Evolutionary conservation across 2,797 vertebrate species (phyloP).

Genomic region (Onychomys leucogaster): DNA sequence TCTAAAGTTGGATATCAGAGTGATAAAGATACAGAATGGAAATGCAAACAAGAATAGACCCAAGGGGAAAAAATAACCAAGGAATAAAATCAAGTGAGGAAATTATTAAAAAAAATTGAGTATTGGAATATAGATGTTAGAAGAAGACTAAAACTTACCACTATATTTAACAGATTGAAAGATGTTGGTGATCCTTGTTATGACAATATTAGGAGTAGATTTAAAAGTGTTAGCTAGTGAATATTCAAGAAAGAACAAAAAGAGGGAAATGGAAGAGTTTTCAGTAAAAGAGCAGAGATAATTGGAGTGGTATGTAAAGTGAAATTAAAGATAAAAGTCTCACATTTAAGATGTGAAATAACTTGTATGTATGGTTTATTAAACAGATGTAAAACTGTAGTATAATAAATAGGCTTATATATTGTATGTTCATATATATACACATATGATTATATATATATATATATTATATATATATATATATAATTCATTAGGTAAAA

Average conservation of each 20-base stretch:
- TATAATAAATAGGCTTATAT: background rate
- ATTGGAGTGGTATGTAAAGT: background rate
- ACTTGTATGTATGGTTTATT: no score
- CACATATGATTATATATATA: no score
- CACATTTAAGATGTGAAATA: no score
- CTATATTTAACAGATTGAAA: background rate
- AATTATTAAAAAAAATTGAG: background rate
- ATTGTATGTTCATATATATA: background rate
- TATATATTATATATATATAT: no score
- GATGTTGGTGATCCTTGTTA: background rate
- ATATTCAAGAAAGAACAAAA: slow-evolving; percentile 2
- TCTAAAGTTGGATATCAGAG: background rate
- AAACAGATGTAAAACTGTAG: no score
- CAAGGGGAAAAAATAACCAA: background rate
- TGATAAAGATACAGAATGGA: background rate
- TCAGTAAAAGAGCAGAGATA: background rate
- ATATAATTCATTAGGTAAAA: background rate
- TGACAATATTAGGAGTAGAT: background rate
- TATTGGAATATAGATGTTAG: background rate
- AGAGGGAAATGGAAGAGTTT: background rate
- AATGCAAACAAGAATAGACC: background rate
- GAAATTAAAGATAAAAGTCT: background rate
- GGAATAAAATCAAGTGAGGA: background rate
- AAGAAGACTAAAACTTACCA: background rate
- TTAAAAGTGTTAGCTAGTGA: background rate